Conservation (phyloP, 2,113 vertebrate species). For the Pteropus alecto region DNA sequence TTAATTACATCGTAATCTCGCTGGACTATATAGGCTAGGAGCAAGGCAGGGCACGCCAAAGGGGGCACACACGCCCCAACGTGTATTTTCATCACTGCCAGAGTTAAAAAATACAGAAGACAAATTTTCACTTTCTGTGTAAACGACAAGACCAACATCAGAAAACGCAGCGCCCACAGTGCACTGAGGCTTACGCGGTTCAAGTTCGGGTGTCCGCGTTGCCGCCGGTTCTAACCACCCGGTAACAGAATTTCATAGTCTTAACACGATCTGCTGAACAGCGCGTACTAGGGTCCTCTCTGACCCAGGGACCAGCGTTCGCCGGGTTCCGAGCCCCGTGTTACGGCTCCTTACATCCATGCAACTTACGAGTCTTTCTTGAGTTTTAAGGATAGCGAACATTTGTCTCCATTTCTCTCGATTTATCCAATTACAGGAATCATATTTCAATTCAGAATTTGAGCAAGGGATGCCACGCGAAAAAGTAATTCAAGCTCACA, state of each 20-base stretch:
- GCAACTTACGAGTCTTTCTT: background rate
- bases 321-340: accelerated
- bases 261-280: too few relatives aligned
- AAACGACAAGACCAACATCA: background rate
- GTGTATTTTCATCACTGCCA: background rate
- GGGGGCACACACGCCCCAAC: too few relatives aligned
- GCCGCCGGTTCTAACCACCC: accelerated
- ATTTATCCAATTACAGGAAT: background rate
- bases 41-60: background rate
- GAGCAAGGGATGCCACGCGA: too few relatives aligned
- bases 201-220: too few relatives aligned
- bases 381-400: background rate
- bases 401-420: background rate
- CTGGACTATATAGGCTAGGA: background rate
- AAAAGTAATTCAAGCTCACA: background rate
- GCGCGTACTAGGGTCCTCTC: background rate
- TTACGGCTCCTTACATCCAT: background rate
- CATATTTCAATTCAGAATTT: background rate
- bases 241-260: background rate
- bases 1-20: background rate
- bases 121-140: background rate
- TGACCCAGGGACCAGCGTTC: background rate
- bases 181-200: too few relatives aligned
- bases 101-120: background rate
- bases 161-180: background rate